These are phyloP conservation scores for Agapostemon virescens DNA, from an alignment of 2,888 invertebrate genomes.

Conservation along the genomic window DNA sequence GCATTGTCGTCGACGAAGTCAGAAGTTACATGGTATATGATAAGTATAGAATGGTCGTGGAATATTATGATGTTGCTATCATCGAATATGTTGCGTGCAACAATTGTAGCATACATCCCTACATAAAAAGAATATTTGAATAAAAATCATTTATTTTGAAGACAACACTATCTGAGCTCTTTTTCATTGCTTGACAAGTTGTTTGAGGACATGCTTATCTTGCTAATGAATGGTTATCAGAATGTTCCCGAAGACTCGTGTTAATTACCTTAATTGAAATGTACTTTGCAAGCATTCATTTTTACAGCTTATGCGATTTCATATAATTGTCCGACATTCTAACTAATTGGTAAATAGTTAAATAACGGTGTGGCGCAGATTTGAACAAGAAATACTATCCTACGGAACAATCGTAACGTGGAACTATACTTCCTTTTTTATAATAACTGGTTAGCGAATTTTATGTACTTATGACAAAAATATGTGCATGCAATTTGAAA, in stretches of 20 bases:
- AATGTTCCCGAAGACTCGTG: not conserved
- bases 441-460: not conserved
- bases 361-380: not conserved
- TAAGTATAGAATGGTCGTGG: too few species aligned
- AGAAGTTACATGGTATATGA: too few species aligned
- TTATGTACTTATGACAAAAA: not conserved
- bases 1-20: too few species aligned
- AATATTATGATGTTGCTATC: too few species aligned
- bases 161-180: not conserved
- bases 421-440: not conserved
- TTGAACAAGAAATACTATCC: not conserved
- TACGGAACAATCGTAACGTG: not conserved
- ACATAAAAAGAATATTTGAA: not conserved
- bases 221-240: not conserved
- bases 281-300: not conserved
- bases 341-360: not conserved
- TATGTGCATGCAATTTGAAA: not conserved
- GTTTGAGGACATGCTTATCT: constrained; percentile 1
- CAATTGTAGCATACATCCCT: not conserved
- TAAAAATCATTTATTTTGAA: not conserved
- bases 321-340: not conserved
- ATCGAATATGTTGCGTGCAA: not conserved
- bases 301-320: not conserved
- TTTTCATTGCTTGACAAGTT: not conserved
- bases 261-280: not conserved